Evolutionary conservation across 2,888 invertebrate species (phyloP), one percentile per base, ranked within the genome.

Genomic region (Andricus curvator): DNA sequence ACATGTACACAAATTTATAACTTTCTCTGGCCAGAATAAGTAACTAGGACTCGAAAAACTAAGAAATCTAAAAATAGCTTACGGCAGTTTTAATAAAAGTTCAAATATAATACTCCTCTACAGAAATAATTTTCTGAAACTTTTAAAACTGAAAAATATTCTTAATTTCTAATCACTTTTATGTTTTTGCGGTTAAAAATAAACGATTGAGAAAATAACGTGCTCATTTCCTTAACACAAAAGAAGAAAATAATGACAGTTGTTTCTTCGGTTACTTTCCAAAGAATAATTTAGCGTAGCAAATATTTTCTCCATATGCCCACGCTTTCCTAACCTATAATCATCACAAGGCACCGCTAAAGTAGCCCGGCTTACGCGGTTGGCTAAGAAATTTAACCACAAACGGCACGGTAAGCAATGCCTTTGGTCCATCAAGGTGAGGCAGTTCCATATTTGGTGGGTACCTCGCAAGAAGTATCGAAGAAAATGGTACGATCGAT

Each of bases 361-460:
- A 70, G 68, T 29, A 48, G 68, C 68, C 29, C 70, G 37, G 48
- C 70, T 70, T 70, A 70, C 29, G 11, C 9, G 48, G 51, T 70
- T 70, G 70, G 48, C 29, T 29, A 70, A 70, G 70, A 70, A 70
- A 70, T 70, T 51, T 51, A 70, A 70, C 70, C 70, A 48, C 70
- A 70, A 70, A 56, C 56, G 56, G 51, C 29, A 56, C 56, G 56
- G 51, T 29, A 29, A 29, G 70, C 29, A 48, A 70, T 70, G 48
- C 70, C 20, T 70, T 48, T 70, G 70, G 70, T 9, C 48, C 70
- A 70, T 70, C 70, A 70, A 70, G 70, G 70, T 70, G 48, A 70
- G 51, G n/a, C 70, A 70, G 70, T 70, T 70, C 70, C 70, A 70
- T 70, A 48, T 70, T 70, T 70, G 70, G 70, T 22, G n/a, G 51